phyloP scores from a whole-genome alignment of 2,888 invertebrate species.

The Aphidius colemani region DNA sequence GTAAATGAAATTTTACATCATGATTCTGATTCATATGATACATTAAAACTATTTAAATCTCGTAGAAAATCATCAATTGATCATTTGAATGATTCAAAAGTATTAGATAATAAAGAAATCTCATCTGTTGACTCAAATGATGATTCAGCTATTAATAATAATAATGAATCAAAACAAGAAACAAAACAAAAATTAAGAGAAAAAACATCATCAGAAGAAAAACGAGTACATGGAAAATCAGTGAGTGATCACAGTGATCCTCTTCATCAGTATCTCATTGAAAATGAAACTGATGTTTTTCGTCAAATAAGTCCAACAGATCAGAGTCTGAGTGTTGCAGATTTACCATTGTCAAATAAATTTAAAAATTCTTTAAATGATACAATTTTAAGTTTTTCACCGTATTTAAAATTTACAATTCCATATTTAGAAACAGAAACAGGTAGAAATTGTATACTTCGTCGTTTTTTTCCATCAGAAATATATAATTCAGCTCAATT shows the following conservation, averaged over 20 bases:
- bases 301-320: slow-evolving; percentile 48
- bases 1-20: slow-evolving; percentile 46
- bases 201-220: slow-evolving; percentile 48
- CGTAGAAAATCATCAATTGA: slow-evolving; percentile 30
- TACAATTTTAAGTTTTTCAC: slow-evolving; percentile 81
- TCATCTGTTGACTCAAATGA: slow-evolving; percentile 12
- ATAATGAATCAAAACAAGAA: slow-evolving; percentile 13
- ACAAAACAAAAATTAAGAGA: slow-evolving; percentile 20
- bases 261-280: slow-evolving; percentile 65
- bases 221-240: slow-evolving; percentile 62
- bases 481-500: slow-evolving; percentile 74
- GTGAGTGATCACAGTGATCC: slow-evolving; percentile 86
- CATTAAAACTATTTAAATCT: slow-evolving; percentile 52
- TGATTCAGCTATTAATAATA: slow-evolving; percentile 27
- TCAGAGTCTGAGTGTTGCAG: slow-evolving; percentile 62
- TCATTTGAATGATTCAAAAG: slow-evolving; percentile 5
- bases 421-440: slow-evolving; percentile 88
- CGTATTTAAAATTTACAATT: slow-evolving; percentile 80
- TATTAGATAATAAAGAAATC: slow-evolving; percentile 5
- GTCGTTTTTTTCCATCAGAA: slow-evolving; percentile 74
- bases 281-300: slow-evolving; percentile 55
- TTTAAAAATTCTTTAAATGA: slow-evolving; percentile 78
- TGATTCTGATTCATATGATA: slow-evolving; percentile 51
- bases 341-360: slow-evolving; percentile 69
- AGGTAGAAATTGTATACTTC: slow-evolving; percentile 75